Evolutionary conservation across 2,888 invertebrate species (phyloP), one percentile per base, ranked within the genome.

Genomic region (Synanthedon formicaeformis): DNA sequence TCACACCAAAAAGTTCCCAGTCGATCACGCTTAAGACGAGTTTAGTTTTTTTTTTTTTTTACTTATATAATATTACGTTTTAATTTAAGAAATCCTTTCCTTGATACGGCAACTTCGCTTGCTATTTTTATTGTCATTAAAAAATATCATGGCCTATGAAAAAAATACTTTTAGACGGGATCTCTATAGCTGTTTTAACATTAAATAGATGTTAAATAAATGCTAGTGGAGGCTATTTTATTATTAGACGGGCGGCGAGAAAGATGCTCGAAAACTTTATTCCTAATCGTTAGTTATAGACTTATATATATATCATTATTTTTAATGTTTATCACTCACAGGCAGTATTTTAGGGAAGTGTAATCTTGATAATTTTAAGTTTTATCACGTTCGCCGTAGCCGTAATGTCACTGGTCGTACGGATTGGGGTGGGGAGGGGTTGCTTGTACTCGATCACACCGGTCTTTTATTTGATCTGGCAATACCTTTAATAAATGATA

Each of bases 261-360:
- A 34, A 2, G 34, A 34, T 34, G 34, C 51, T 41, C 14, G 41
- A 41, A 51, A 40, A 27, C 12, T 18, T 54, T 67, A 71, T 69
- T 66, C 68, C 66, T 72, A 69, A 73, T 70, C 64, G 69, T 72
- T 81, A 82, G 80, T 69, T 73, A 78, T 84, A 84, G 77, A 78
- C 67, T 71, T 77, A 34, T 23, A 23, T 23, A 5, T 23, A 84
- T 86, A 86, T 86, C 84, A 86, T 85, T 86, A 86, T 82, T 78
- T 86, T 83, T 83, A 85, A 85, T 70, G 73, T 78, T 77, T 78
- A 78, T 75, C 79, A 74, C 82, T 79, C 78, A 81, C 85, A 82
- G 23, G 75, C 86, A 87, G 86, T 87, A 87, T 87, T 87, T 81
- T 84, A 81, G 81, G 76, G 67, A 65, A 69, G 71, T 80, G 76